Percentiles rank a stretch among this genome's conserved stretches.
phyloP scores from a whole-genome alignment of 2,888 invertebrate species.

The Lagria hirta region DNA sequence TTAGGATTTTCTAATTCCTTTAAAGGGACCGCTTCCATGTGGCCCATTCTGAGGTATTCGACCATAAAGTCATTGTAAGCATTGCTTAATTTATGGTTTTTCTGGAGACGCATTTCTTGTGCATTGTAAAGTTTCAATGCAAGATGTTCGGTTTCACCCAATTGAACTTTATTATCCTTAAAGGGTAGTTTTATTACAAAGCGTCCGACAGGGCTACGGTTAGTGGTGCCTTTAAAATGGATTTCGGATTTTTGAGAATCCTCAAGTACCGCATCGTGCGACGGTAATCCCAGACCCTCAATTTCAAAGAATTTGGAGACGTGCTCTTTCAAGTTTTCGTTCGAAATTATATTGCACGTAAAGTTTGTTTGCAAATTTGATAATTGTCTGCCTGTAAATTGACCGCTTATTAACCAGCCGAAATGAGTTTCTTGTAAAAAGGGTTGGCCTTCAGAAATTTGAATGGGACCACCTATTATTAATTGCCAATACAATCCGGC shows the following conservation, averaged over 20 bases:
- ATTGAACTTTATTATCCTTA: not conserved
- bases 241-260: not conserved
- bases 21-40: not conserved
- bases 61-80: not conserved
- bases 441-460: not conserved
- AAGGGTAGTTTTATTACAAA: conserved; percentile 1
- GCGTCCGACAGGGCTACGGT: not conserved
- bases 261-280: not conserved
- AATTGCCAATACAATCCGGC: not conserved
- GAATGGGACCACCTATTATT: not conserved
- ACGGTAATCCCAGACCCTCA: not conserved
- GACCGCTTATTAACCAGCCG: not conserved
- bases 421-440: not conserved
- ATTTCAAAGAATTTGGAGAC: not conserved
- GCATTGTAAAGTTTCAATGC: not conserved
- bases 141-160: not conserved
- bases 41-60: not conserved
- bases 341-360: not conserved
- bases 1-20: not conserved
- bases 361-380: not conserved
- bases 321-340: not conserved
- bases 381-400: not conserved
- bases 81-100: not conserved
- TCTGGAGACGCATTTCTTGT: not conserved
- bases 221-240: not conserved